Conservation (phyloP, 2,113 vertebrate genomes). For the Dromas ardeola region DNA sequence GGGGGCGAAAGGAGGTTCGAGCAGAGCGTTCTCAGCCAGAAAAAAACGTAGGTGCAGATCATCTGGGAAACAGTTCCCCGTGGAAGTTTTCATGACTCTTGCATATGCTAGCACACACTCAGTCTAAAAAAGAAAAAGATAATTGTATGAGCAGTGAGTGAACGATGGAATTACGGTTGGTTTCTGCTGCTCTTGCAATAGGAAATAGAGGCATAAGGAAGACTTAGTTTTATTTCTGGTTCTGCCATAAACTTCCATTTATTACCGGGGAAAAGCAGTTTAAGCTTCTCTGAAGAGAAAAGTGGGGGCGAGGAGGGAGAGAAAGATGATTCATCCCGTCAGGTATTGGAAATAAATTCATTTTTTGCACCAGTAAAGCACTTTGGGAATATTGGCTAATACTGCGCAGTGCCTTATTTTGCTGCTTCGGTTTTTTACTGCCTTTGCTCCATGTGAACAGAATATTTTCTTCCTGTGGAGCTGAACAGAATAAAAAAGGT, state of each 20-base stretch:
- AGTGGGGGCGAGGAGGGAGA: background rate
- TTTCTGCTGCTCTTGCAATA: background rate
- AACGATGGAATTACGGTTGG: background rate
- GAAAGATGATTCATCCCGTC: background rate
- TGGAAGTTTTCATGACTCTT: background rate
- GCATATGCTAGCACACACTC: background rate
- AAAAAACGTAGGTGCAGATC: background rate
- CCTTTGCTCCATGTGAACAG: background rate
- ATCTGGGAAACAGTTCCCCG: background rate
- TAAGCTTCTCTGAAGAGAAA: background rate
- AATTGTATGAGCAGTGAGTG: background rate
- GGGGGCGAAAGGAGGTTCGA: background rate
- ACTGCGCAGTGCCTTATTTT: background rate
- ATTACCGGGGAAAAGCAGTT: background rate
- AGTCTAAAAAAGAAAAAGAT: background rate
- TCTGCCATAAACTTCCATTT: background rate
- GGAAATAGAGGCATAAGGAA: background rate
- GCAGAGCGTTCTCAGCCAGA: rapidly evolving
- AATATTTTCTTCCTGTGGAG: background rate
- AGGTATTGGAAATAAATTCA: background rate
- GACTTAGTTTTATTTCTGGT: background rate
- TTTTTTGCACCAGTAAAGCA: background rate
- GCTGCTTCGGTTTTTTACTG: background rate
- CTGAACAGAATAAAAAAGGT: background rate
- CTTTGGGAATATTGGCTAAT: background rate